phyloP scores from a whole-genome alignment of 2,797 vertebrate genomes.

The Leptodactylus fallax region DNA sequence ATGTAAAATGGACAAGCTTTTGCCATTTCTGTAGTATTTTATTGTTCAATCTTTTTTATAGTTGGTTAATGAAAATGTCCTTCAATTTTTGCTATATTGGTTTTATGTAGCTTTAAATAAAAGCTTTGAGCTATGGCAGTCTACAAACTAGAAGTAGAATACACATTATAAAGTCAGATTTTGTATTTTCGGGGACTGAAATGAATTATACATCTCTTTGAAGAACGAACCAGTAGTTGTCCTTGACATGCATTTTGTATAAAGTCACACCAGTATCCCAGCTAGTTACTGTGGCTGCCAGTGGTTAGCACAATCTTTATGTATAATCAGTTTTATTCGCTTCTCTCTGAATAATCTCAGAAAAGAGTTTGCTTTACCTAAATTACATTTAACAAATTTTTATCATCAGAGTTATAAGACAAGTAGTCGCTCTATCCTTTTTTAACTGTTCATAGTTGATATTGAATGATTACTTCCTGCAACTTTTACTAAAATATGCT shows the following conservation, averaged over 20 bases:
- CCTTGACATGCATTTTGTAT: constrained; percentile 79
- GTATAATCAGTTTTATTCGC: background rate
- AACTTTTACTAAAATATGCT: background rate
- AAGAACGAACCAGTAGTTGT: constrained; percentile 80
- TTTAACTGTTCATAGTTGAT: background rate
- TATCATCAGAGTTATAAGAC: background rate
- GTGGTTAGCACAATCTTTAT: background rate
- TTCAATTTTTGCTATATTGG: background rate
- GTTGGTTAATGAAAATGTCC: constrained; percentile 1
- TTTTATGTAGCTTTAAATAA: background rate
- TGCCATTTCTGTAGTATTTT: background rate
- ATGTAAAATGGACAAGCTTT: constrained; percentile 9
- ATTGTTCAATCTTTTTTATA: background rate
- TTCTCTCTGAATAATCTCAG: background rate
- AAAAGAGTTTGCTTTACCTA: background rate
- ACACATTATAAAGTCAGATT: constrained; percentile 25
- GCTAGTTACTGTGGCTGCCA: background rate
- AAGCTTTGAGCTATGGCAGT: background rate
- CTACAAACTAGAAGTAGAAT: constrained; percentile 4
- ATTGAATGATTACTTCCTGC: background rate
- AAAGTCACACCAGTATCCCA: constrained; percentile 73
- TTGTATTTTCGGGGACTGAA: constrained; percentile 67
- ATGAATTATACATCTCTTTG: constrained; percentile 76
- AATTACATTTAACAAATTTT: background rate
- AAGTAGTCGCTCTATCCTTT: background rate